These are phyloP conservation scores for Blastobasis lacticolella DNA, from an alignment of 2,888 invertebrate species.

Conservation along the genomic window DNA sequence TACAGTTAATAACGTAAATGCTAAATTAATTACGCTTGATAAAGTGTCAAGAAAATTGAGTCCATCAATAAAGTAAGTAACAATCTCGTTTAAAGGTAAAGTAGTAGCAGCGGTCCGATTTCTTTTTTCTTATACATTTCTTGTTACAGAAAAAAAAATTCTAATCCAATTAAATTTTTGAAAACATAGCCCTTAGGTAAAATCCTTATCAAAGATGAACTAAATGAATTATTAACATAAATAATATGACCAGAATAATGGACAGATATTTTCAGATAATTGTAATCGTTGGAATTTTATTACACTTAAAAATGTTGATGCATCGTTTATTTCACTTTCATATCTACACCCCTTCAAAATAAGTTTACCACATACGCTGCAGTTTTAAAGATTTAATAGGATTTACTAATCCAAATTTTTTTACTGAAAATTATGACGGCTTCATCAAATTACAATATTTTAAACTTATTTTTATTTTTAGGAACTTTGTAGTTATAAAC, in stretches of 20 bases:
- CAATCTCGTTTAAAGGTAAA: neutral
- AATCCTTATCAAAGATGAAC: no score
- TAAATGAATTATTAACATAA: no score
- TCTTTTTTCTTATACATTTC: no score
- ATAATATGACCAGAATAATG: no score
- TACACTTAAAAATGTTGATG: neutral
- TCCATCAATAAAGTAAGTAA: slow-evolving; percentile 25
- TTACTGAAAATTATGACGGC: neutral
- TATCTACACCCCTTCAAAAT: no score
- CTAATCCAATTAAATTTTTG: no score
- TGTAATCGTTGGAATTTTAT: neutral
- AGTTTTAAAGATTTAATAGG: neutral
- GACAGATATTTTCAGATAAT: no score
- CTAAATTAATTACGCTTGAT: slow-evolving; percentile 22
- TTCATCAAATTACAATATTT: neutral
- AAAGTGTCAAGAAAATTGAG: slow-evolving; percentile 23
- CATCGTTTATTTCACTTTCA: no score
- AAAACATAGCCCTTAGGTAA: no score
- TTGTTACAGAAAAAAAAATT: no score
- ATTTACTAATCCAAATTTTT: neutral
- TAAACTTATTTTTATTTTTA: slow-evolving; percentile 4
- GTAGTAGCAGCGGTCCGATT: no score
- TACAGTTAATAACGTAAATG: slow-evolving; percentile 7
- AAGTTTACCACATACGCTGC: neutral
- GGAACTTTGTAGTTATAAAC: slow-evolving; percentile 14